Conservation (phyloP, 2,797 vertebrate species). For the Todus mexicanus region DNA sequence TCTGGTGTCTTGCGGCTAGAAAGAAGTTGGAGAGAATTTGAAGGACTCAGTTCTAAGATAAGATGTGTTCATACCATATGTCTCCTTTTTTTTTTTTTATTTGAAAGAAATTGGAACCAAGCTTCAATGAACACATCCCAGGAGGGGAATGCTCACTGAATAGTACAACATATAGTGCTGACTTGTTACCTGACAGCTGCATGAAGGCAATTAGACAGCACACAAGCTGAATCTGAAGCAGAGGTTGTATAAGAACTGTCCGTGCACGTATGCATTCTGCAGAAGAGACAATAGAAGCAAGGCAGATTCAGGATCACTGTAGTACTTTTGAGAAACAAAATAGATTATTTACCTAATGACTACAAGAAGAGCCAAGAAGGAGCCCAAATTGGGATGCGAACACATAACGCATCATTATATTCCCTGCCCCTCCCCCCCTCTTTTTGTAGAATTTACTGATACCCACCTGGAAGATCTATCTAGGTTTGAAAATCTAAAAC, state of each 20-base stretch:
- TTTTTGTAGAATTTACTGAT: too few relatives aligned
- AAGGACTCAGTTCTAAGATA: neutral
- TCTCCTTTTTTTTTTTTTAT: neutral
- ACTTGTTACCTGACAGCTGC: neutral
- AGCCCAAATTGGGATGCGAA: neutral
- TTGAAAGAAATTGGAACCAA: neutral
- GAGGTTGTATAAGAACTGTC: neutral
- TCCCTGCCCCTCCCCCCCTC: neutral
- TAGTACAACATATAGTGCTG: neutral
- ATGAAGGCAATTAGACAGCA: neutral
- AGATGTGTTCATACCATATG: neutral
- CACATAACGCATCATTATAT: neutral
- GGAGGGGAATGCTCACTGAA: neutral
- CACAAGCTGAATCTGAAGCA: neutral
- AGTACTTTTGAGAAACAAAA: neutral
- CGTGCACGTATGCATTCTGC: rapidly evolving
- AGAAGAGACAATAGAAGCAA: neutral
- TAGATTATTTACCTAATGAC: neutral
- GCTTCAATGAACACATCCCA: rapidly evolving
- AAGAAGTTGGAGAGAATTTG: neutral
- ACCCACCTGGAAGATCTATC: too few relatives aligned
- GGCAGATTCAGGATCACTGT: neutral
- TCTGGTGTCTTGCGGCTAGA: neutral
- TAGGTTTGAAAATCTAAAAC: neutral
- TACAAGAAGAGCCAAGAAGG: neutral